Evolutionary conservation across 1,140 invertebrate genomes (phyloP).

Genomic region (Drosophila ficusphila): DNA sequence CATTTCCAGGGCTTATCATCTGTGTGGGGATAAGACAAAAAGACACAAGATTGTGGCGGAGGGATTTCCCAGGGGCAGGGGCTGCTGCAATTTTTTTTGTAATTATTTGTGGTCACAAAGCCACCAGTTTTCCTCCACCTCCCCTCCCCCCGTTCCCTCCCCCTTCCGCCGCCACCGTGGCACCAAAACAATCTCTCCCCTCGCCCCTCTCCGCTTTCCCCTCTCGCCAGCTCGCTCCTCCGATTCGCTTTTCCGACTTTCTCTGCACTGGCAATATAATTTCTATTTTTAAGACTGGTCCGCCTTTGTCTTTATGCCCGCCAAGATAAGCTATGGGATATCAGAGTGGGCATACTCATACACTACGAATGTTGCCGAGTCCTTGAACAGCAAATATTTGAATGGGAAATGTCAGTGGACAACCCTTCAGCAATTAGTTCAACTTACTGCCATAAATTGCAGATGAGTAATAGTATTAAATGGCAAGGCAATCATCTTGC

Average conservation of each 20-base stretch:
- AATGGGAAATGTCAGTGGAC: too few species aligned
- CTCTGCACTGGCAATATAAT: slow-evolving; percentile 4
- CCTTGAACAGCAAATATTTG: neutral
- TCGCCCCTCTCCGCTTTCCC: neutral
- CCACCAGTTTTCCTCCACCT: neutral
- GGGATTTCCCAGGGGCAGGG: neutral
- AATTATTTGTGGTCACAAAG: slow-evolving; percentile 26
- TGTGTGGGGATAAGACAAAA: neutral
- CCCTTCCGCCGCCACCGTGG: slow-evolving; percentile 7
- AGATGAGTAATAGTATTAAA: too few species aligned
- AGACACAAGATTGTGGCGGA: neutral
- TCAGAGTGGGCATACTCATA: neutral
- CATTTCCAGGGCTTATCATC: slow-evolving; percentile 31
- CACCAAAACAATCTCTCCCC: neutral
- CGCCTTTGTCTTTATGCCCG: slow-evolving; percentile 6
- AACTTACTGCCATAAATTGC: too few species aligned
- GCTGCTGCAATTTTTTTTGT: slow-evolving; percentile 21
- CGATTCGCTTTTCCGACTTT: neutral
- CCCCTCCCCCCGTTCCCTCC: neutral
- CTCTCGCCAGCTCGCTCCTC: too few species aligned
- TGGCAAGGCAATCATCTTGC: too few species aligned
- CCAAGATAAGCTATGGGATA: neutral
- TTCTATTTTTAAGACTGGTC: slow-evolving; percentile 12
- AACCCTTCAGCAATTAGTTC: too few species aligned
- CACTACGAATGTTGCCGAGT: neutral